phyloP scores from a whole-genome alignment of 2,797 vertebrate genomes.

The Sibirionetta formosa region DNA sequence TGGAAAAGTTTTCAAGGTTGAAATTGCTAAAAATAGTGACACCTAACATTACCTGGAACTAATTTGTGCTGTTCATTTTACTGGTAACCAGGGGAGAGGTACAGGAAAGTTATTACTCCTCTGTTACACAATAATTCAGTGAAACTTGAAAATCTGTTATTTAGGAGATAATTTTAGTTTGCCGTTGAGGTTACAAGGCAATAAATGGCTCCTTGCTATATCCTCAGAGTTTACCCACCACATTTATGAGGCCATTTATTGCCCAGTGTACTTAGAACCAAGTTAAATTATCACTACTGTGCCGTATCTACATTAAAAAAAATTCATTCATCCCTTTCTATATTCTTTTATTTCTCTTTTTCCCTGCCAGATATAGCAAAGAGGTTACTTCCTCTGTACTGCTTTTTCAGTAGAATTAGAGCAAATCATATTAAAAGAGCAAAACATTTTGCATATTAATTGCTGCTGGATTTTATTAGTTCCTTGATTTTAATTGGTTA shows the following conservation, averaged over 20 bases:
- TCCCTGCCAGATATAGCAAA: not conserved
- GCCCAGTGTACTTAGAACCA: slow-evolving; percentile 50
- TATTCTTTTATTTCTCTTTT: slow-evolving; percentile 43
- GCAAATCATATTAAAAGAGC: slow-evolving; percentile 9
- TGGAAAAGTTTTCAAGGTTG: slow-evolving; percentile 51
- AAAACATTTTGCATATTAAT: slow-evolving; percentile 53
- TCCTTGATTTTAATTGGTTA: slow-evolving; percentile 51
- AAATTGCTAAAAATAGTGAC: slow-evolving; percentile 48
- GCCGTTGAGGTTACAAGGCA: slow-evolving; percentile 69
- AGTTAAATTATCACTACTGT: slow-evolving; percentile 61
- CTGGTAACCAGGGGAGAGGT: slow-evolving; percentile 73
- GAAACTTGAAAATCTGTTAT: slow-evolving; percentile 76
- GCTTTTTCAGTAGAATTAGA: not conserved
- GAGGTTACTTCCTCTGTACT: not conserved
- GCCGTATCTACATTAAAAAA: slow-evolving; percentile 37
- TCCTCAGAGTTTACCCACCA: slow-evolving; percentile 63
- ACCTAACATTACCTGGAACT: slow-evolving; percentile 45
- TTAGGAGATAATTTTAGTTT: slow-evolving; percentile 82
- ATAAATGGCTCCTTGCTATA: slow-evolving; percentile 75
- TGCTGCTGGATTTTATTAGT: slow-evolving; percentile 37
- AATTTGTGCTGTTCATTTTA: slow-evolving; percentile 69
- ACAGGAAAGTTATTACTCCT: slow-evolving; percentile 64
- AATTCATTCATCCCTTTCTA: slow-evolving; percentile 30
- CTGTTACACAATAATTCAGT: slow-evolving; percentile 74
- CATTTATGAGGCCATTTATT: slow-evolving; percentile 75